phyloP scores from a whole-genome alignment of 2,888 invertebrate species.

The Cordylochernes scorpioides region DNA sequence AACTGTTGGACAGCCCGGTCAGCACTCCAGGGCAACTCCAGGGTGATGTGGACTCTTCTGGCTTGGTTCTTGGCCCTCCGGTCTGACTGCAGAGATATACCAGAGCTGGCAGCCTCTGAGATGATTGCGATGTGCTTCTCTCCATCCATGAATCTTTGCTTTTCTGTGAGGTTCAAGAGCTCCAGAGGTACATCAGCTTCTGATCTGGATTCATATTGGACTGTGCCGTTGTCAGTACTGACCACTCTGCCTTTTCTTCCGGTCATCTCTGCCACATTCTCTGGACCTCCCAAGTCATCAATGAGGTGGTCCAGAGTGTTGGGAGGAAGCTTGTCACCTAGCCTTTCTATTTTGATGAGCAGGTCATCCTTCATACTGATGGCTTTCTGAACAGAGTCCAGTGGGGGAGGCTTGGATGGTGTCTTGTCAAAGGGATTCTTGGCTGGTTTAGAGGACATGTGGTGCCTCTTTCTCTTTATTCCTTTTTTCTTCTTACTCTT shows the following conservation, averaged over 20 bases:
- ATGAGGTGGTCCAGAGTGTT: constrained; percentile 95
- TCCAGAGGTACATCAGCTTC: constrained; percentile 87
- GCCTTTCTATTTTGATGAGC: constrained; percentile 47
- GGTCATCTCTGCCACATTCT: constrained; percentile 98
- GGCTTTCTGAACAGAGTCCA: constrained; percentile 11
- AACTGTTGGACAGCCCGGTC: constrained; percentile 98
- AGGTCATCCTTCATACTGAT: constrained; percentile 60
- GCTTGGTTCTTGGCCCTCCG: constrained; percentile 72
- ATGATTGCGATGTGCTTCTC: constrained; percentile 66
- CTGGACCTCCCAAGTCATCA: constrained; percentile 88
- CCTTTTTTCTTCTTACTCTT: constrained; percentile 11
- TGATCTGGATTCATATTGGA: constrained; percentile 76
- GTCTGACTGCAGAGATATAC: constrained; percentile 88
- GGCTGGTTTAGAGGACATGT: not conserved
- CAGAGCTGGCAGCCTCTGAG: constrained; percentile 93
- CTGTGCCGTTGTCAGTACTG: constrained; percentile 67
- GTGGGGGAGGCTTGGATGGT: constrained; percentile 6
- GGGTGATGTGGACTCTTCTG: constrained; percentile 82
- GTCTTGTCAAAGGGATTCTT: constrained; percentile 1
- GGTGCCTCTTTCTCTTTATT: constrained; percentile 9
- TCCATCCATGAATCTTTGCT: constrained; percentile 21
- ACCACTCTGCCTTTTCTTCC: constrained; percentile 54
- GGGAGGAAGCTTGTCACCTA: constrained; percentile 67
- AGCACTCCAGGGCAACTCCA: constrained; percentile 96
- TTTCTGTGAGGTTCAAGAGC: constrained; percentile 69